phyloP scores from a whole-genome alignment of 23 tunicate genomes.

The Corella eumyota region DNA sequence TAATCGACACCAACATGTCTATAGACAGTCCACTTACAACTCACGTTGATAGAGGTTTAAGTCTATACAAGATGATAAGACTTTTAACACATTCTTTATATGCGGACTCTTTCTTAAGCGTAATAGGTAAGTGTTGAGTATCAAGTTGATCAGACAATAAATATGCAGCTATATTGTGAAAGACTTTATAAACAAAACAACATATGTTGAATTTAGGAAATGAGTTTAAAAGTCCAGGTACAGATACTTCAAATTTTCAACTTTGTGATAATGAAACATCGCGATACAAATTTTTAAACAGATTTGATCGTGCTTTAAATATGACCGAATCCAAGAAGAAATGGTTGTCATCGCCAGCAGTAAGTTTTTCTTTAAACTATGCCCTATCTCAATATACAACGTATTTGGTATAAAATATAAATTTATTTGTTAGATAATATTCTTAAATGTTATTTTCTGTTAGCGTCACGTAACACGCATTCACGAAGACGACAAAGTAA shows the following conservation, averaged over 20 bases:
- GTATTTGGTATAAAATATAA: too few relatives aligned
- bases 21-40: slow-evolving; percentile 20
- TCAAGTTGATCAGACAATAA: too few relatives aligned
- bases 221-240: too few relatives aligned
- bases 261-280: slow-evolving; percentile 57
- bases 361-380: too few relatives aligned
- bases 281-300: slow-evolving; percentile 56
- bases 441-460: background rate
- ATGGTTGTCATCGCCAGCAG: slow-evolving; percentile 69
- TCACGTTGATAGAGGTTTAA: slow-evolving; percentile 65
- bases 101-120: slow-evolving; percentile 74
- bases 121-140: slow-evolving; percentile 79
- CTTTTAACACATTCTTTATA: slow-evolving; percentile 63
- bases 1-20: too few relatives aligned
- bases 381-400: too few relatives aligned
- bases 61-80: slow-evolving; percentile 82
- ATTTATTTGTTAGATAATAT: too few relatives aligned
- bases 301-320: slow-evolving; percentile 67
- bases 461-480: slow-evolving; percentile 64
- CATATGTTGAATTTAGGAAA: too few relatives aligned
- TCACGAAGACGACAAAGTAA: slow-evolving; percentile 76
- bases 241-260: too few relatives aligned
- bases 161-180: too few relatives aligned
- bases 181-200: too few relatives aligned
- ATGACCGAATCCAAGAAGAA: slow-evolving; percentile 45